Conservation (phyloP, 2,888 invertebrate genomes). For the Lasioglossum marginatum region DNA sequence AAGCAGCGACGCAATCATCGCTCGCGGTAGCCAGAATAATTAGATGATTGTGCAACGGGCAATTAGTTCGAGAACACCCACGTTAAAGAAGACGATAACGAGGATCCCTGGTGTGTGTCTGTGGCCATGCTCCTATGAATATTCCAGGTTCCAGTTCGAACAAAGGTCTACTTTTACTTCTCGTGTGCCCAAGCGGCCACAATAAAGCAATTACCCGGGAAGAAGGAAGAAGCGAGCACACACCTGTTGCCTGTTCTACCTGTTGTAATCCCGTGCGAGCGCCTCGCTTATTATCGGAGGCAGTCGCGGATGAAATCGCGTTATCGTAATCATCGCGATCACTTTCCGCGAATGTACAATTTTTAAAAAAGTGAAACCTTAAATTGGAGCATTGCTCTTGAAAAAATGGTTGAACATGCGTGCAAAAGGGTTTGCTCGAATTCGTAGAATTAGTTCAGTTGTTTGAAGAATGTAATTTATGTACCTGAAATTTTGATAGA, state of each 20-base stretch:
- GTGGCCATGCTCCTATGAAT: background rate
- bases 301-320: constrained; percentile 7
- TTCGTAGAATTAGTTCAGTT: too few species aligned
- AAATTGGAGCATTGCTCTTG: background rate
- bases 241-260: constrained; percentile 11
- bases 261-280: constrained; percentile 2
- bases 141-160: constrained; percentile 4
- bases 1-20: constrained; percentile 65
- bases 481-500: too few species aligned
- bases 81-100: background rate
- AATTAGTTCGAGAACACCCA: constrained; percentile 12
- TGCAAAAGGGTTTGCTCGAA: too few species aligned
- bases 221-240: constrained; percentile 2
- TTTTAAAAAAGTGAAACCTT: background rate
- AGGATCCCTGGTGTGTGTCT: background rate
- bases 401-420: too few species aligned
- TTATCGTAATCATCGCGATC: background rate
- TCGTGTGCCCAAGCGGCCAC: constrained; percentile 14
- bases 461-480: too few species aligned
- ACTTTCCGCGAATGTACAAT: background rate
- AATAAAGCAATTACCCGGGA: constrained; percentile 21
- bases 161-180: constrained; percentile 27
- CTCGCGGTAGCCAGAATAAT: constrained; percentile 58
- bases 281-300: constrained; percentile 9
- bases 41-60: constrained; percentile 64